Evolutionary conservation across 2,888 invertebrate species (phyloP).

Genomic region (Calliopum simillimum): DNA sequence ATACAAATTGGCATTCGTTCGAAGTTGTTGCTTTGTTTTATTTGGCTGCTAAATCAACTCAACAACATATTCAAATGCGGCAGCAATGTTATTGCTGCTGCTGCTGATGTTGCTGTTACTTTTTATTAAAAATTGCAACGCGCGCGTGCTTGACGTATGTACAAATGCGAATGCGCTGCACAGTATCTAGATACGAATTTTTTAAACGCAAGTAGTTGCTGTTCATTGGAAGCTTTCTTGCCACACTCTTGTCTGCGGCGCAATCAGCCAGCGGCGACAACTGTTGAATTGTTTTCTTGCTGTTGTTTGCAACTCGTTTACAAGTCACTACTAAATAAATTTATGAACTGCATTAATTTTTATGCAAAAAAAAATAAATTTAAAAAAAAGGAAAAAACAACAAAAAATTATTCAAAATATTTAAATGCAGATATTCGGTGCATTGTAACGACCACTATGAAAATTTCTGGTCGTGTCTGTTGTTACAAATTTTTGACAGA

Average conservation of each 20-base stretch:
- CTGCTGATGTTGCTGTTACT: neutral
- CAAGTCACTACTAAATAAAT: slow-evolving; percentile 5
- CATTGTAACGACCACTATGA: neutral
- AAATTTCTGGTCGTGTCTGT: neutral
- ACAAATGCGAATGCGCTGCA: neutral
- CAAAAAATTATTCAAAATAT: slow-evolving; percentile 11
- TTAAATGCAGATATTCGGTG: slow-evolving; percentile 22
- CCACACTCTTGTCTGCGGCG: slow-evolving; percentile 1
- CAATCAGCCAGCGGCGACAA: slow-evolving; percentile 12
- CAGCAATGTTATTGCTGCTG: neutral
- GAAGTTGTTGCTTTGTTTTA: neutral
- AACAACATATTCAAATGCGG: slow-evolving; percentile 1
- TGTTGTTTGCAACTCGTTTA: neutral
- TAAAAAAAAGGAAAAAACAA: too few relatives aligned
- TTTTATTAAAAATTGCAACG: neutral
- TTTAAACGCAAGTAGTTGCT: slow-evolving; percentile 16
- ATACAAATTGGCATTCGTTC: slow-evolving; percentile 3
- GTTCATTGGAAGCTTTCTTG: slow-evolving; percentile 19
- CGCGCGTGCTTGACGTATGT: slow-evolving; percentile 8
- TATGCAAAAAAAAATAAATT: neutral
- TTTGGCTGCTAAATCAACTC: neutral
- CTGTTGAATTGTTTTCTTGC: slow-evolving; percentile 3
- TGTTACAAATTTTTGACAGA: slow-evolving; percentile 7
- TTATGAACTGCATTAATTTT: slow-evolving; percentile 24
- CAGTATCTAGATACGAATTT: neutral